Percentiles rank a stretch among this genome's conserved stretches.
phyloP scores from a whole-genome alignment of 2,888 invertebrate species.

The Orthonychiurus folsomi region DNA sequence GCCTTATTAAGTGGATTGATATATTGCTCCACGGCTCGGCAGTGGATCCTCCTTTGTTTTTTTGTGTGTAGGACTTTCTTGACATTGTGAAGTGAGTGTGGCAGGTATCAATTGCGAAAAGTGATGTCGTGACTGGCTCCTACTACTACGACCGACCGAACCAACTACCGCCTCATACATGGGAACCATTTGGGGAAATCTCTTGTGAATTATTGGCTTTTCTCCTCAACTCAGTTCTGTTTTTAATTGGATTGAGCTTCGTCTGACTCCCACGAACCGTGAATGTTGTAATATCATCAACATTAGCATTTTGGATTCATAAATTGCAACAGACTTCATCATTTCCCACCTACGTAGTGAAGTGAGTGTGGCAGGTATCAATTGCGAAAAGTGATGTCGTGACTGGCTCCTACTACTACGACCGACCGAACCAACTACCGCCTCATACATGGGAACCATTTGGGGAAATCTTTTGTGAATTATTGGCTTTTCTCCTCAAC shows the following conservation, averaged over 20 bases:
- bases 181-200: background rate
- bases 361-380: background rate
- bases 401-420: background rate
- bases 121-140: background rate
- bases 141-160: background rate
- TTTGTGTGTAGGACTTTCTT: too few species aligned
- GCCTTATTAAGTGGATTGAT: background rate
- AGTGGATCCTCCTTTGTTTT: too few species aligned
- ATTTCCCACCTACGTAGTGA: too few species aligned
- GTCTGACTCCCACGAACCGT: too few species aligned
- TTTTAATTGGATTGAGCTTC: slow-evolving; percentile 1
- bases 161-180: background rate
- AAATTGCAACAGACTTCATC: too few species aligned
- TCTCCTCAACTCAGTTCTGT: background rate
- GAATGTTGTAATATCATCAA: too few species aligned
- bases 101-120: slow-evolving; percentile 1
- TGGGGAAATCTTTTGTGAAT: background rate
- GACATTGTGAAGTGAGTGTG: background rate
- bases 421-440: too few species aligned
- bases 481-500: background rate
- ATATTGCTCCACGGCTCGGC: too few species aligned
- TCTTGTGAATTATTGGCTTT: background rate
- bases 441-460: background rate
- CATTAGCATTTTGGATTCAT: too few species aligned
- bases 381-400: background rate